Base-by-base conservation (phyloP, 1,140 invertebrate genomes). In the Agrypnia vestita region DNA sequence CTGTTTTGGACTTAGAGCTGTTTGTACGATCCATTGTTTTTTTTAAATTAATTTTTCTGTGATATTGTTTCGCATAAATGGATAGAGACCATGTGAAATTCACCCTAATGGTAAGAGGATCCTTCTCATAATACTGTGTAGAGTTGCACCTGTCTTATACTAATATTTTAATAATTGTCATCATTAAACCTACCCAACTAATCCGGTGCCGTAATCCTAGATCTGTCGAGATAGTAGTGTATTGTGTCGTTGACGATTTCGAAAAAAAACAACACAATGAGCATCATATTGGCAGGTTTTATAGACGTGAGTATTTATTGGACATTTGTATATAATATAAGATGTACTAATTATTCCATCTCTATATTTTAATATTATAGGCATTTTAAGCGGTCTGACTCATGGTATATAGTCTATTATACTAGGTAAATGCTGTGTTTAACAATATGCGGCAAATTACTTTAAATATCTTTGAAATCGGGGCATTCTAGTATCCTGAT, bases 231-330 rank as follows among this genome's bases (percentile, higher is more conserved):
- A 13, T 4, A 44, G 46, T 4, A n/a, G 74, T 76, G 47, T 43
- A 51, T 49, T 44, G 75, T 77, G 61, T 67, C 43, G 61, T 76
- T 76, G 13, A 46, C n/a, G 51, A 51, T 77, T 51, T 67, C 56
- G 62, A 76, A 47, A 21, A 64, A 53, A 43, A 17, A 44, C 19
- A 7, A n/a, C 7, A 53, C 67, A 47, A 81, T 81, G 80, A 78
- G 80, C 80, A 78, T 81, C 67, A 78, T 81, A 44, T 67, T 81
- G 47, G 80, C 80, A 62, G 80, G 80, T 46, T 81, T 81, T 56
- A 44, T 81, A 43, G 80, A 81, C 43, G 80, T 81, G 47, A 81
- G 80, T 81, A 81, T 44, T 53, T 35, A 35, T 35, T 35, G 25
- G 1, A 35, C 1, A 35, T 35, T 35, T 35, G 25, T 35, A 35